phyloP scores from a whole-genome alignment of 2,113 vertebrate genomes.

The Phalacrocorax brasilianus region DNA sequence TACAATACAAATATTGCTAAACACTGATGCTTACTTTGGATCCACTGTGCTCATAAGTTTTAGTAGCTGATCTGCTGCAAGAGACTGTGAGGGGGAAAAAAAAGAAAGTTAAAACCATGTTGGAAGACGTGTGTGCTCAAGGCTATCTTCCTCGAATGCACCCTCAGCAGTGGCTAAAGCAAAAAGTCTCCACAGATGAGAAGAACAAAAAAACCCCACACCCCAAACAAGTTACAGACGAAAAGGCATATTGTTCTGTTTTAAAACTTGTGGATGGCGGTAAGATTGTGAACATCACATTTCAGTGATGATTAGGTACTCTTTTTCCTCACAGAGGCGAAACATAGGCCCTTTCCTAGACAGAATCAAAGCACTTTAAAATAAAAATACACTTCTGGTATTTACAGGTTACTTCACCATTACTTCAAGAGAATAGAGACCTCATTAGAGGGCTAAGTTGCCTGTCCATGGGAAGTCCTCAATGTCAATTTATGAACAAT shows the following conservation, averaged over 20 bases:
- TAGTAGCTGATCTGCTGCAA: constrained; percentile 94
- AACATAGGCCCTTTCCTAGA: background rate
- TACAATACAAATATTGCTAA: accelerated
- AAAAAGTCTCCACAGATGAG: background rate
- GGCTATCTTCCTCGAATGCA: background rate
- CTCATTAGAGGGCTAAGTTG: background rate
- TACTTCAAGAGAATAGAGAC: background rate
- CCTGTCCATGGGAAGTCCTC: background rate
- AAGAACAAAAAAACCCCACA: accelerated
- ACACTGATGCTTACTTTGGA: constrained; percentile 87
- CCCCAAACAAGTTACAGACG: too few species aligned
- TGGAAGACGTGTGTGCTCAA: background rate
- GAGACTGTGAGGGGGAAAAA: constrained; percentile 72
- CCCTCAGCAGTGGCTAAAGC: background rate
- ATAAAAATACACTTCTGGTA: background rate
- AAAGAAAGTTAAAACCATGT: background rate
- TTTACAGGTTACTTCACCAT: background rate
- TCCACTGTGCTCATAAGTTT: constrained; percentile 98
- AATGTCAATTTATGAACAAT: background rate
- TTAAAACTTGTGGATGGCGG: background rate
- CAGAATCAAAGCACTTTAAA: background rate
- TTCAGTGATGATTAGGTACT: background rate
- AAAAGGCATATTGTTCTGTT: accelerated
- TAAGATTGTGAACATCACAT: background rate
- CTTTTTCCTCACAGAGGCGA: background rate